These are phyloP conservation scores for Dicycla oo DNA, from an alignment of 2,888 invertebrate genomes.

Conservation along the genomic window DNA sequence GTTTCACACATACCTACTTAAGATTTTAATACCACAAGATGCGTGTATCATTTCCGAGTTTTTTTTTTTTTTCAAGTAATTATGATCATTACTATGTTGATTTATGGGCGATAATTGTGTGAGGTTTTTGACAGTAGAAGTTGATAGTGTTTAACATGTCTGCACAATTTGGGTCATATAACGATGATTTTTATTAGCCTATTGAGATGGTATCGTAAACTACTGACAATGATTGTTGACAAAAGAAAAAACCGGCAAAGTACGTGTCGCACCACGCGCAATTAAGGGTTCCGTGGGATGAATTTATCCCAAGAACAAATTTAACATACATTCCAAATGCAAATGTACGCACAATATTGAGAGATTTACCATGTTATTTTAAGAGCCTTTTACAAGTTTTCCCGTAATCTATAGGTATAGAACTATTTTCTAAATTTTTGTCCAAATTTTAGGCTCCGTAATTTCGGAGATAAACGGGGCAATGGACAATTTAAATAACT, in stretches of 20 bases:
- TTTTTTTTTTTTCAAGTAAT: conserved; percentile 24
- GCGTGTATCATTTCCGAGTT: not conserved
- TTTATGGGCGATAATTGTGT: conserved; percentile 32
- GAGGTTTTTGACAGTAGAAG: conserved; percentile 20
- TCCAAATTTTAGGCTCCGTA: too few relatives aligned
- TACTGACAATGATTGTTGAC: not conserved
- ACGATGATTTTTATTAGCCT: not conserved
- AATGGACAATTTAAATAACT: too few relatives aligned
- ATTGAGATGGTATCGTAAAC: not conserved
- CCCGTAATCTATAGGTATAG: too few relatives aligned
- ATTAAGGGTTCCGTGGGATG: too few relatives aligned
- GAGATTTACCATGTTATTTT: too few relatives aligned
- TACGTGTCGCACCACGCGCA: too few relatives aligned
- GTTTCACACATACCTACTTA: conserved; percentile 48
- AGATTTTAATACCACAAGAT: conserved; percentile 41
- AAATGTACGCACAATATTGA: too few relatives aligned
- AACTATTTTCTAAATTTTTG: too few relatives aligned
- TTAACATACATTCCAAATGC: too few relatives aligned
- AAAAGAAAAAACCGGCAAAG: not conserved
- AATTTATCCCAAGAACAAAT: too few relatives aligned
- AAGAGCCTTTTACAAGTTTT: too few relatives aligned
- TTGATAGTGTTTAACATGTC: conserved; percentile 26
- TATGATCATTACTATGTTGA: conserved; percentile 24
- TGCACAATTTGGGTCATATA: conserved; percentile 35
- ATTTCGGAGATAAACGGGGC: too few relatives aligned